Conservation (phyloP, 2,113 vertebrate genomes). For the Anguilla japonica region DNA sequence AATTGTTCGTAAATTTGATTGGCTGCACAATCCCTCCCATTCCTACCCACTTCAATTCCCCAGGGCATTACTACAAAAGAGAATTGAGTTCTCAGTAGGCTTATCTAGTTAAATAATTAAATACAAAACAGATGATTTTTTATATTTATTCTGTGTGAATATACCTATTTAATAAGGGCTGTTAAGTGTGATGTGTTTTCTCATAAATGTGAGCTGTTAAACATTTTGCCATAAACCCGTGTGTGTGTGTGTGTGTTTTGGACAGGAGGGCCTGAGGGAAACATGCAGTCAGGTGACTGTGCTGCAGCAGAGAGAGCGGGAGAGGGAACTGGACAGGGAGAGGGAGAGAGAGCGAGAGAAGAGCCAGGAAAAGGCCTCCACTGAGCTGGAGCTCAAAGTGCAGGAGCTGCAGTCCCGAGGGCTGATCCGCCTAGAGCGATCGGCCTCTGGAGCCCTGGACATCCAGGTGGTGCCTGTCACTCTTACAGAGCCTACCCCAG, state of each 20-base stretch:
- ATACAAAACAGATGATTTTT: no score
- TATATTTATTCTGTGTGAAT: no score
- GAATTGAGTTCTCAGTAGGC: no score
- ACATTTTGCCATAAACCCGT: neutral
- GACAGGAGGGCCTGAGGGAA: slow-evolving; percentile 79
- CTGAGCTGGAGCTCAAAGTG: slow-evolving; percentile 80
- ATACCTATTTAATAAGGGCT: neutral
- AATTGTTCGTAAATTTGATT: no score
- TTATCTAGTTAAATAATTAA: no score
- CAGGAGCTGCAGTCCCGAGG: slow-evolving; percentile 85
- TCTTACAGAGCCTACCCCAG: slow-evolving; percentile 52
- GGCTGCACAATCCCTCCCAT: no score
- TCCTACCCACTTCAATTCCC: no score
- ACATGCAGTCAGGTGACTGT: slow-evolving; percentile 65
- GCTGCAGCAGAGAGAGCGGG: slow-evolving; percentile 71
- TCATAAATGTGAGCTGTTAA: neutral
- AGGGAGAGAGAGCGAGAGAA: slow-evolving; percentile 56
- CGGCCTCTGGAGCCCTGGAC: slow-evolving; percentile 73
- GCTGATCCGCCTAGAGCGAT: slow-evolving; percentile 77
- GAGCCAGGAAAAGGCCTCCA: slow-evolving; percentile 20
- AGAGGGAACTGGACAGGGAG: slow-evolving; percentile 65
- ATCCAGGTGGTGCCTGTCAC: slow-evolving; percentile 81
- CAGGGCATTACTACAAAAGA: no score
- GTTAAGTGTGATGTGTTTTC: neutral
- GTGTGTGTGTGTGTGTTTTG: slow-evolving; percentile 23